Conservation (phyloP, 2,888 invertebrate species). For the Alviniconcha strummeri region DNA sequence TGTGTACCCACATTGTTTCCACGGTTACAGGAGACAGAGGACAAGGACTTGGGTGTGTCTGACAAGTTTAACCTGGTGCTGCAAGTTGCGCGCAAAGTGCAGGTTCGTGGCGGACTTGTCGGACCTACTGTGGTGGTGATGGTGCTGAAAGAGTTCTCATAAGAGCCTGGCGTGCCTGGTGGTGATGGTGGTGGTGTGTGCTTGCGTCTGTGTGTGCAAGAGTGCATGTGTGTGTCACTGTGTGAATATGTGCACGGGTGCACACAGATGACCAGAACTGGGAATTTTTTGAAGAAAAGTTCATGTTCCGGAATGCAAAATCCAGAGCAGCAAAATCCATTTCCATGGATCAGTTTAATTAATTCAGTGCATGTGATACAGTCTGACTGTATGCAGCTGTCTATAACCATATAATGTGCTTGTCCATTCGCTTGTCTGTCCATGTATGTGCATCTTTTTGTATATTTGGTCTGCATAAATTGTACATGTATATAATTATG, state of each 20-base stretch:
- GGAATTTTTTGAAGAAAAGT: too few species aligned
- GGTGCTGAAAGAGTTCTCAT: too few species aligned
- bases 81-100: conserved; percentile 74
- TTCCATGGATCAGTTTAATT: too few species aligned
- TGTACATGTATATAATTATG: too few species aligned
- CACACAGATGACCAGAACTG: too few species aligned
- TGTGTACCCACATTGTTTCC: too few species aligned
- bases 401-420: background rate
- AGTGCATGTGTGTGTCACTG: background rate
- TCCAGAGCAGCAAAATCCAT: too few species aligned
- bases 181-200: background rate
- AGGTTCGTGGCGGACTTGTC: conserved; percentile 54
- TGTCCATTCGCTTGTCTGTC: background rate
- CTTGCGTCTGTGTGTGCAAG: background rate
- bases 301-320: too few species aligned
- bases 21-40: conserved; percentile 55
- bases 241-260: background rate
- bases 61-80: conserved; percentile 73
- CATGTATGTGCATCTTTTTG: background rate
- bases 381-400: background rate
- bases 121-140: background rate
- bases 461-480: too few species aligned
- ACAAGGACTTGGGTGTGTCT: conserved; percentile 66
- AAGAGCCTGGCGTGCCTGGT: too few species aligned
- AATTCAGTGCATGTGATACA: too few species aligned